Evolutionary conservation across 2,113 vertebrate species (phyloP).

Genomic region (Eulemur macaco): DNA sequence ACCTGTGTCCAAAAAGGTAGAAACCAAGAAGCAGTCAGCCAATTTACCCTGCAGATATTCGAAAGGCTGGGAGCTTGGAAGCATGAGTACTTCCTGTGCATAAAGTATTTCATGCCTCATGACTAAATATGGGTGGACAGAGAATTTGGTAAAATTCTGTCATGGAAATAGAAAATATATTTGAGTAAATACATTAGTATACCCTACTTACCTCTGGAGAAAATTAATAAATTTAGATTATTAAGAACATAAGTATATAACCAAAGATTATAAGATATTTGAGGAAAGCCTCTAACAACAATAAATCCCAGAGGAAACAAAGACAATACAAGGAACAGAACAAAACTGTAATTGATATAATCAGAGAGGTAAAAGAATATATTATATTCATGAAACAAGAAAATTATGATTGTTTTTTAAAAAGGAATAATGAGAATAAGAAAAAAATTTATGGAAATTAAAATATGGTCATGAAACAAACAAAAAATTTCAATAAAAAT

Average conservation of each 20-base stretch:
- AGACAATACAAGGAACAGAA: background rate
- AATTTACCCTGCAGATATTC: background rate
- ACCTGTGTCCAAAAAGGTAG: background rate
- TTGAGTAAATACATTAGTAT: background rate
- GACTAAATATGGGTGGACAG: background rate
- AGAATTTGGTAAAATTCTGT: slow-evolving; percentile 21
- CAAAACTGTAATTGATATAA: background rate
- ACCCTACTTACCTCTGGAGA: background rate
- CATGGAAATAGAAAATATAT: background rate
- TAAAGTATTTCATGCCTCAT: background rate
- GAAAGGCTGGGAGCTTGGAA: background rate
- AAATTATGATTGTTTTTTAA: background rate
- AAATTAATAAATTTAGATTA: background rate
- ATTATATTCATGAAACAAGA: background rate
- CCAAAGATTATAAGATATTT: background rate
- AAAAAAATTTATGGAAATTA: background rate
- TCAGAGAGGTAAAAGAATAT: background rate
- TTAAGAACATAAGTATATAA: slow-evolving; percentile 28
- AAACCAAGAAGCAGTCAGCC: background rate
- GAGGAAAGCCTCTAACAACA: background rate
- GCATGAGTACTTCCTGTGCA: background rate
- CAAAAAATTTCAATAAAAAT: background rate
- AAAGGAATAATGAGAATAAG: background rate
- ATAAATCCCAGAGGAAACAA: background rate
- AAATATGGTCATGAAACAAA: background rate